Evolutionary conservation across 2,797 vertebrate genomes (phyloP).

Genomic region (Sarcoramphus papa): DNA sequence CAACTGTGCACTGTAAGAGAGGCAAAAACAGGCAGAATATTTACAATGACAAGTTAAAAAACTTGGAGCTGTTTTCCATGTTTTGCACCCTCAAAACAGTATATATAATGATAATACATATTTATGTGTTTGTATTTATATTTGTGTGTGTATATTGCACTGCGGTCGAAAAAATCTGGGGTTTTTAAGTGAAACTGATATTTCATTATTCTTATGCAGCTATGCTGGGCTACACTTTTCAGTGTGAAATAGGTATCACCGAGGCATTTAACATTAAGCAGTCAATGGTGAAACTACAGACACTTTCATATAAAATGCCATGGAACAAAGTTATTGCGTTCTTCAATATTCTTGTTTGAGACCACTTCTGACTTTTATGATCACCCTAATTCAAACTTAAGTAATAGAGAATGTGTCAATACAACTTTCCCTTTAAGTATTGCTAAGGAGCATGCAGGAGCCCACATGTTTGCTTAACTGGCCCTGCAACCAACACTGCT

Average conservation of each 20-base stretch:
- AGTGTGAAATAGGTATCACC: not conserved
- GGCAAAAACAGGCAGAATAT: not conserved
- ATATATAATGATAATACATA: not conserved
- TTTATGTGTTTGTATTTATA: not conserved
- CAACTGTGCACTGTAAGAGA: not conserved
- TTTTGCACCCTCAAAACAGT: not conserved
- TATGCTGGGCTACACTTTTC: not conserved
- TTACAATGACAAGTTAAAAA: not conserved
- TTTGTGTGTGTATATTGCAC: not conserved
- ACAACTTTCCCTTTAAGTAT: conserved; percentile 56
- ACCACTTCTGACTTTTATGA: conserved; percentile 40
- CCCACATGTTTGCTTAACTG: conserved; percentile 61
- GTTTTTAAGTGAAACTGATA: not conserved
- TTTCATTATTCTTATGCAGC: not conserved
- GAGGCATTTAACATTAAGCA: not conserved
- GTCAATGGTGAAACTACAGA: not conserved
- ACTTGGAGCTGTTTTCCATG: not conserved
- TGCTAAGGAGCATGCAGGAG: conserved; percentile 48
- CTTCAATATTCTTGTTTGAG: conserved; percentile 21
- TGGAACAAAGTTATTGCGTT: not conserved
- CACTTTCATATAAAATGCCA: not conserved
- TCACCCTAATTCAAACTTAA: conserved; percentile 32
- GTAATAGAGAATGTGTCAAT: conserved; percentile 49
- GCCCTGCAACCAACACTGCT: conserved; percentile 44
- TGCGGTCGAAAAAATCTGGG: not conserved